These are phyloP conservation scores for Leucophenga varia DNA, from an alignment of 1,140 invertebrate genomes.

Conservation along the genomic window DNA sequence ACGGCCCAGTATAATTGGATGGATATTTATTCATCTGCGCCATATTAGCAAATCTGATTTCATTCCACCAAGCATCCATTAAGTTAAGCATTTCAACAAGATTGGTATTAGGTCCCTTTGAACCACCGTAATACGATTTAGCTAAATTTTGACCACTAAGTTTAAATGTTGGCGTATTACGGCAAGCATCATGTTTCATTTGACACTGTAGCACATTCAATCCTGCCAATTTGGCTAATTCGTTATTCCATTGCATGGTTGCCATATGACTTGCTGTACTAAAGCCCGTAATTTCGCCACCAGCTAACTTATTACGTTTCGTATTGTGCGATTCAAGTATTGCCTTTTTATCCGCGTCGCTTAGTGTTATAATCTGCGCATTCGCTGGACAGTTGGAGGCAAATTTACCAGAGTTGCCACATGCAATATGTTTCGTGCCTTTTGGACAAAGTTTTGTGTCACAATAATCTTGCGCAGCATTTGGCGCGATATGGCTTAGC, in stretches of 20 bases:
- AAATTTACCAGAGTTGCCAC: not conserved
- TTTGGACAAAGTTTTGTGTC: not conserved
- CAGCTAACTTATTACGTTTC: conserved; percentile 9
- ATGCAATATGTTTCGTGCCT: not conserved
- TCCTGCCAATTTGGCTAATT: conserved; percentile 6
- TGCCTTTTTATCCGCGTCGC: not conserved
- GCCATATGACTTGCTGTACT: conserved; percentile 3
- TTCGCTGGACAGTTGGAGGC: not conserved
- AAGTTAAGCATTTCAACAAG: not conserved
- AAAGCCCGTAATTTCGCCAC: conserved; percentile 1
- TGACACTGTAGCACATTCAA: conserved; percentile 8
- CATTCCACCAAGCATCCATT: conserved; percentile 4
- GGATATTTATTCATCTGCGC: conserved; percentile 1
- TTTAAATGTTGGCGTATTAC: conserved; percentile 5
- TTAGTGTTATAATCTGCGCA: not conserved
- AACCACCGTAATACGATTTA: not conserved
- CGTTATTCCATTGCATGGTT: conserved; percentile 12
- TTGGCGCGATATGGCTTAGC: no score
- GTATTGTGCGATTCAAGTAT: conserved; percentile 4
- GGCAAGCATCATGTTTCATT: conserved; percentile 9
- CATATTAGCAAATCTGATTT: conserved; percentile 1
- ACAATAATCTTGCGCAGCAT: conserved; percentile 4
- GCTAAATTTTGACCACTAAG: conserved; percentile 11
- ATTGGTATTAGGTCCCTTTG: not conserved
- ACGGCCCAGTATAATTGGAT: not conserved